Evolutionary conservation across 1,140 invertebrate genomes (phyloP), one percentile per base, ranked within the genome.

Genomic region (Eufriesea mexicana): DNA sequence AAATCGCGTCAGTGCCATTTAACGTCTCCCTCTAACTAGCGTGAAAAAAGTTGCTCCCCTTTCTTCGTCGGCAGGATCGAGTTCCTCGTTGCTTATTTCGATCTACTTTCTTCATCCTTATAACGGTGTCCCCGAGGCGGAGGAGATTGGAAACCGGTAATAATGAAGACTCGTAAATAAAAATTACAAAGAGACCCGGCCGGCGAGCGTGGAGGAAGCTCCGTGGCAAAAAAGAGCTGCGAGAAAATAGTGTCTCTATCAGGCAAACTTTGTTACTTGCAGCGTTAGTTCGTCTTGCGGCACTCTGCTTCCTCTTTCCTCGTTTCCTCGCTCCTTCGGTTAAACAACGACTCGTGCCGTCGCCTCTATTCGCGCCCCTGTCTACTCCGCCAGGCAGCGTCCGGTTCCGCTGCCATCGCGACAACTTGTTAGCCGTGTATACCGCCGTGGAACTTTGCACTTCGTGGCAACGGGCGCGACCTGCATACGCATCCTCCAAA

Each of bases 261-360:
- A 72, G 12, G 64, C 49, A 85, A 91, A 91, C 86, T 91, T 91
- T 87, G 86, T 91, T 90, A 90, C 87, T 89, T 89, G 79, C 49
- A 9, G 23, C 68, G 57, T 61, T 66, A 10, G 47, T 57, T 75
- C 49, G 71, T n/a, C 79, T 51, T 25, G 55, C 35, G 45, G 51
- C 20, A 51, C 28, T 20, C 1, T 47, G 0, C 10, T 51, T 66
- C 67, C 20, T 61, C 45, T 72, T 16, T 35, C 20, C 16, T 23
- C 28, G 23, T 45, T 51, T 49, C 9, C 49, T 20, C 6, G 55
- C 45, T 25, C 72, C 68, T 42, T 51, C 47, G 57, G 57, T 73
- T 62, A 62, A 79, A 79, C 78, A 79, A 79, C 78, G 68, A 25
- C 28, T 23, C 16, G 57, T 35, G 1, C n/a, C 57, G 14, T 47